phyloP scores from a whole-genome alignment of 2,888 invertebrate genomes.

The Drosophila diplacantha region DNA sequence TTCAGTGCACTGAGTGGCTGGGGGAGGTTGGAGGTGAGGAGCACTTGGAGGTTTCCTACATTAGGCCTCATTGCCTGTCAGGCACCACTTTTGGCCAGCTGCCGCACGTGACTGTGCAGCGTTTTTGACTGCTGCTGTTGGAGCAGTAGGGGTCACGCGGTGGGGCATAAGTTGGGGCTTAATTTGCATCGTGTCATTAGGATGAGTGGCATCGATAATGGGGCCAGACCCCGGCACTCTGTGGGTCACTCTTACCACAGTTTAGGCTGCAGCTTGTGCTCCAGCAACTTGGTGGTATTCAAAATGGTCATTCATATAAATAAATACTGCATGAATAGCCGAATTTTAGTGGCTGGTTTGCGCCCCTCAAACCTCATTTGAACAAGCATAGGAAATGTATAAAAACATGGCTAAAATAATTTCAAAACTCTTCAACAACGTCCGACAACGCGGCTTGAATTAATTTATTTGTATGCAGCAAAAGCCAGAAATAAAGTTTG shows the following conservation, averaged over 20 bases:
- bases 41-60: constrained; percentile 42
- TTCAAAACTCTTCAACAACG: constrained; percentile 8
- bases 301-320: constrained; percentile 20
- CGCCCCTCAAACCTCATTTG: background rate
- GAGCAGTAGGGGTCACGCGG: constrained; percentile 29
- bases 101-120: constrained; percentile 61
- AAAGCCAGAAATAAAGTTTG: constrained; percentile 4
- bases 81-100: constrained; percentile 50
- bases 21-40: constrained; percentile 19
- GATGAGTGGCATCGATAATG: constrained; percentile 59
- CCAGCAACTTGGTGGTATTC: constrained; percentile 1
- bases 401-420: constrained; percentile 1
- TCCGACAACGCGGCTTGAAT: background rate
- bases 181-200: constrained; percentile 69
- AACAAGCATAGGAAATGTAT: background rate
- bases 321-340: constrained; percentile 1
- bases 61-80: constrained; percentile 59
- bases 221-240: constrained; percentile 29
- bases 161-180: constrained; percentile 38
- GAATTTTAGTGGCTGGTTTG: background rate
- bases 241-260: constrained; percentile 22
- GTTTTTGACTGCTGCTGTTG: constrained; percentile 33
- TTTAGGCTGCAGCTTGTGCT: constrained; percentile 4
- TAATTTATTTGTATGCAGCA: constrained; percentile 1
- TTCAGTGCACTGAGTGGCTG: constrained; percentile 6